Evolutionary conservation across 2,797 vertebrate species (phyloP).

Genomic region (Ataeniobius toweri): DNA sequence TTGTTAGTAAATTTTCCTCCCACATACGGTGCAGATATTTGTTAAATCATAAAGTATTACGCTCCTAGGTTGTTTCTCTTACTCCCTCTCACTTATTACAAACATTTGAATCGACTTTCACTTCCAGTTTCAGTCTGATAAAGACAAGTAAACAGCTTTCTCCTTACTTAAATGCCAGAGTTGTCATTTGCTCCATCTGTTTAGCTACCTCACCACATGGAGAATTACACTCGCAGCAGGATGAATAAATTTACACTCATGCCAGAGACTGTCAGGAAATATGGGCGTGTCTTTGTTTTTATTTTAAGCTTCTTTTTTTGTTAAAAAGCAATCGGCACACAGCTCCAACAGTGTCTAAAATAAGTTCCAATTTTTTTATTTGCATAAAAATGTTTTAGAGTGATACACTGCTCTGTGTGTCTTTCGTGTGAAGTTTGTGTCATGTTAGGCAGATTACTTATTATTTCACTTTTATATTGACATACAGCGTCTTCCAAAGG

Average conservation of each 20-base stretch:
- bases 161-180: not conserved
- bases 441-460: not conserved
- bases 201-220: not conserved
- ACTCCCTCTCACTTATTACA: not conserved
- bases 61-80: not conserved
- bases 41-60: not conserved
- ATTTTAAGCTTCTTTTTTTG: not conserved
- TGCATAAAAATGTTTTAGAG: too few species aligned
- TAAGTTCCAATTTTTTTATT: not conserved
- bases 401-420: too few species aligned
- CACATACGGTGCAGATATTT: not conserved
- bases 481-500: not conserved
- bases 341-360: not conserved
- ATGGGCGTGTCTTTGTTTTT: not conserved
- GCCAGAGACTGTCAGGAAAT: not conserved
- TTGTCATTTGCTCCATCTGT: slow-evolving; percentile 10
- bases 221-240: slow-evolving; percentile 2
- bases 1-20: not conserved
- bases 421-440: not conserved
- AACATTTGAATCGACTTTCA: not conserved
- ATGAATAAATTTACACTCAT: slow-evolving; percentile 4
- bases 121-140: not conserved
- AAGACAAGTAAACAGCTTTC: slow-evolving; percentile 12
- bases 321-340: not conserved
- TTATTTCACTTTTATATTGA: not conserved